Conservation (phyloP, 1,140 invertebrate genomes). For the Hermatobates lingyangjiaoensis region DNA sequence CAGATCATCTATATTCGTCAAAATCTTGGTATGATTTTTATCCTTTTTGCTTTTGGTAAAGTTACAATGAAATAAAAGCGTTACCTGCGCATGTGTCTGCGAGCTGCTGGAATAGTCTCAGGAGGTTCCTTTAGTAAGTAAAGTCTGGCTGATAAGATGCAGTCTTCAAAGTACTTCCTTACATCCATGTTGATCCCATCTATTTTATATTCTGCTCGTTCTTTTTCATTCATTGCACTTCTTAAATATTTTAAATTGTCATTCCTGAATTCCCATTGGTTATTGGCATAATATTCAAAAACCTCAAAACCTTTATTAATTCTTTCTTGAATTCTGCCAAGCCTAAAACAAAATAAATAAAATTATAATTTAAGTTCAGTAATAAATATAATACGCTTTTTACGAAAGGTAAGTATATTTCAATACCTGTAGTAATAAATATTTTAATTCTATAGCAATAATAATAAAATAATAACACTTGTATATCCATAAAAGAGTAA, state of each 20-base stretch:
- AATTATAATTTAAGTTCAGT: too few relatives aligned
- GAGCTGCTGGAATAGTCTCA: constrained; percentile 58
- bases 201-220: constrained; percentile 41
- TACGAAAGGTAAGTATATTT: too few relatives aligned
- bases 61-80: too few relatives aligned
- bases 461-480: too few relatives aligned
- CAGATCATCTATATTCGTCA: too few relatives aligned
- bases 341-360: constrained; percentile 25
- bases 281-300: constrained; percentile 70
- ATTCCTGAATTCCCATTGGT: constrained; percentile 64
- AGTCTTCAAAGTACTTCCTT: constrained; percentile 49
- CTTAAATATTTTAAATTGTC: constrained; percentile 36
- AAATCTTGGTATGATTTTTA: too few relatives aligned
- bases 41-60: too few relatives aligned
- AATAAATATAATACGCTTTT: too few relatives aligned
- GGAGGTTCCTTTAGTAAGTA: constrained; percentile 69
- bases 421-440: too few relatives aligned
- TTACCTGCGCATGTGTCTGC: constrained; percentile 52
- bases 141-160: constrained; percentile 46
- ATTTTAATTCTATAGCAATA: too few relatives aligned
- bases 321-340: constrained; percentile 51
- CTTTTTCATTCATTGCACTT: constrained; percentile 37
- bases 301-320: constrained; percentile 66
- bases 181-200: constrained; percentile 51
- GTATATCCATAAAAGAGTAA: too few relatives aligned